A percentile compares a stretch with the other conserved stretches of the same genome.
phyloP scores from a whole-genome alignment of 2,797 vertebrate genomes.

The Potorous gilbertii region DNA sequence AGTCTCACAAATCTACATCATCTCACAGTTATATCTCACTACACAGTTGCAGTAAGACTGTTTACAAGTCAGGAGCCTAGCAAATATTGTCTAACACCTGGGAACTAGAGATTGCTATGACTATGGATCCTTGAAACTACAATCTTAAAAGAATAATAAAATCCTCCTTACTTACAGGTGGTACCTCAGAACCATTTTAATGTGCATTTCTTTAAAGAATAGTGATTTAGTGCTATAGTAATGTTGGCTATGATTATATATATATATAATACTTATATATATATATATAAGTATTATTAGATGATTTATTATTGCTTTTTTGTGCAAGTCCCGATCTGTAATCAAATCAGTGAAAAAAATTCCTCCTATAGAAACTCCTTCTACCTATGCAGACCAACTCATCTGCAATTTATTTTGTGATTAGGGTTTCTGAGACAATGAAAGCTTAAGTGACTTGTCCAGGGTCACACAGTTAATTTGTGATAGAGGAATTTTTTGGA shows the following conservation, averaged over 20 bases:
- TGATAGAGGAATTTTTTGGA: neutral
- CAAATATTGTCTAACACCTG: too few species aligned
- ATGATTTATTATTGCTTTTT: neutral
- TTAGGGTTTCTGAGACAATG: neutral
- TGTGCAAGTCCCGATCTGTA: neutral
- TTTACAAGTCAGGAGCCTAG: too few species aligned
- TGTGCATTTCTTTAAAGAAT: neutral
- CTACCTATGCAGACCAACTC: neutral
- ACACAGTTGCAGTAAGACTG: too few species aligned
- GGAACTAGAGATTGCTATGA: too few species aligned
- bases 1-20: too few species aligned
- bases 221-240: neutral
- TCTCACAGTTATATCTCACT: too few species aligned
- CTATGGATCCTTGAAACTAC: too few species aligned
- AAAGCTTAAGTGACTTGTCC: neutral
- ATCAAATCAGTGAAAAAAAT: neutral
- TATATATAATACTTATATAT: too few species aligned
- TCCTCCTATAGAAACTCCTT: neutral
- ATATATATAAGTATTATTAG: neutral
- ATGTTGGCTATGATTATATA: neutral
- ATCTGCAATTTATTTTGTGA: neutral
- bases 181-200: neutral
- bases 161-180: neutral
- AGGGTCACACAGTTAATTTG: neutral
- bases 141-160: too few species aligned